Evolutionary conservation across 2,113 vertebrate genomes (phyloP), one percentile per base, ranked within the genome.

Genomic region (Balaeniceps rex): DNA sequence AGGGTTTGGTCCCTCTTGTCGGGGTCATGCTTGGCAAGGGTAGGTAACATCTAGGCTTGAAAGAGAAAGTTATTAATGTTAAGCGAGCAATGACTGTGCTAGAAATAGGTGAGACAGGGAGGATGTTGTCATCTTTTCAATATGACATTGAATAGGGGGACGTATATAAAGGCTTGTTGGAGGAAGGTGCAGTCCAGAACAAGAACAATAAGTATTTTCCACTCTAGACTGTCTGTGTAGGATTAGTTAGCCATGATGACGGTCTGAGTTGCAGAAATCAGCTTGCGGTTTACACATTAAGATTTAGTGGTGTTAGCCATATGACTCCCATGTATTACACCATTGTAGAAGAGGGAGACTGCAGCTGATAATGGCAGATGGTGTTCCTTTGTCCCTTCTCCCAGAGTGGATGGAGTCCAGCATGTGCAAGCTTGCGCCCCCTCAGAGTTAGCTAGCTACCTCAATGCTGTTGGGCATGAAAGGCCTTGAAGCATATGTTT

Each of bases 401-500:
- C 52, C 38, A 15, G 26, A 44, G 61, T 14, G 31, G 36, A 47
- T 34, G 61, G 70, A 65, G 18, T 17, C 26, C 38, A 36, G 22
- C 0, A 1, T 23, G 38, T 38, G 38, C 61, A 29, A 49, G 25
- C 55, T 36, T 40, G 28, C 12, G 34, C 14, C 26, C 6, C 15
- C 19, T 60, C 49, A n/a, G 44, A 44, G n/a, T n/a, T n/a, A n/a
- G n/a, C 28, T 33, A 21, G 65, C 31, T 42, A 3, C 55, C 46
- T 57, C 55, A 14, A 2, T 18, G 1, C 23, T 34, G 38, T 7
- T 42, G 47, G 69, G 2, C 1, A 1, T n/a, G 38, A 60, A 63
- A 49, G 16, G 42, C 42, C 28, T 49, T 36, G 28, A 14, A 36
- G 47, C 11, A 0, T 11, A 3, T 24, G 14, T 6, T 58, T 38